Conservation (phyloP, 2,888 invertebrate species). For the Chouioia cunea region DNA sequence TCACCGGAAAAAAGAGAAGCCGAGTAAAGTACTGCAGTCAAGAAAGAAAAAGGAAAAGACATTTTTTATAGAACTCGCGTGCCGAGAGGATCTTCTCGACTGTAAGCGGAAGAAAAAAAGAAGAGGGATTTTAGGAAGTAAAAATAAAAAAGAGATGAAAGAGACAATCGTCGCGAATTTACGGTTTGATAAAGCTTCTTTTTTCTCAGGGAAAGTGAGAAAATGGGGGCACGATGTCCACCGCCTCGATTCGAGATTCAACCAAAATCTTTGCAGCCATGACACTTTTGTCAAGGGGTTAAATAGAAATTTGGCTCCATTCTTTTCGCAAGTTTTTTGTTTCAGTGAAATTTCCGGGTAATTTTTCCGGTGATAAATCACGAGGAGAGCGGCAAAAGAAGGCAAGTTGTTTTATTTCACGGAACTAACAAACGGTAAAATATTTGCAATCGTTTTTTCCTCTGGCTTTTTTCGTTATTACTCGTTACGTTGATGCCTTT, state of each 20-base stretch:
- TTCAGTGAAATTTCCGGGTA: slow-evolving; percentile 22
- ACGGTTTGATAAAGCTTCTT: slow-evolving; percentile 41
- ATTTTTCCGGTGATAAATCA: slow-evolving; percentile 13
- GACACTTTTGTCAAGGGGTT: slow-evolving; percentile 39
- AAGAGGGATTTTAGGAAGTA: too few species aligned
- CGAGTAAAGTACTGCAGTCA: slow-evolving; percentile 4
- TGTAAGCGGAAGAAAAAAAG: slow-evolving; percentile 16
- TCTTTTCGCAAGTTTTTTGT: slow-evolving; percentile 16
- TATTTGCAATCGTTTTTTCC: neutral
- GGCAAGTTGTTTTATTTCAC: neutral
- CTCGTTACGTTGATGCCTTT: too few species aligned
- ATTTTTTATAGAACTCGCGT: slow-evolving; percentile 41
- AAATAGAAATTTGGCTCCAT: slow-evolving; percentile 29
- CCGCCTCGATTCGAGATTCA: slow-evolving; percentile 31
- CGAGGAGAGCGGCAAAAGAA: neutral
- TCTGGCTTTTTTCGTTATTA: too few species aligned
- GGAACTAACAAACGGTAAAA: neutral
- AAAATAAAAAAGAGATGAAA: slow-evolving; percentile 26
- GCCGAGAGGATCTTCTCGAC: slow-evolving; percentile 39
- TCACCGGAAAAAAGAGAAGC: neutral
- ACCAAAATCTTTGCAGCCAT: slow-evolving; percentile 31
- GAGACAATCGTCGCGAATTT: slow-evolving; percentile 40
- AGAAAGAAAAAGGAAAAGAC: slow-evolving; percentile 38
- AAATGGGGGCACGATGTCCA: too few species aligned
- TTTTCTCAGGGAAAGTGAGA: slow-evolving; percentile 20